Percentiles rank a stretch among this genome's conserved stretches.
These are phyloP conservation scores for Pasiphila rectangulata DNA, from an alignment of 2,888 invertebrate genomes.

Conservation along the genomic window DNA sequence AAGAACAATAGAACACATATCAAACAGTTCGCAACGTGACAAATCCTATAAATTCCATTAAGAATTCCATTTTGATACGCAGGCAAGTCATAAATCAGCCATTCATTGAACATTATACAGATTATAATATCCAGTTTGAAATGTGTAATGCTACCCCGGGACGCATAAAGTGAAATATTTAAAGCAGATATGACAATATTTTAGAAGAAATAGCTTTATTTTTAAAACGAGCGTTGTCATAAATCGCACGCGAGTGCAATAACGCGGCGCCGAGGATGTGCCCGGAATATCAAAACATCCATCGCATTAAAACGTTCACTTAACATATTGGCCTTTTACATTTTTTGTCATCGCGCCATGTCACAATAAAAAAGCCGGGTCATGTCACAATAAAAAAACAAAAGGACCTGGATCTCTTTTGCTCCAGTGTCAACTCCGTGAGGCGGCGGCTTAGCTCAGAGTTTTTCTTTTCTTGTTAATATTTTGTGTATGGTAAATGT, in stretches of 20 bases:
- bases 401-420: no score
- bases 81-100: slow-evolving; percentile 46
- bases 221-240: slow-evolving; percentile 71
- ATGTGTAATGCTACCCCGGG: slow-evolving; percentile 67
- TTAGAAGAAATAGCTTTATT: slow-evolving; percentile 78
- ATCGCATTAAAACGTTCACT: slow-evolving; percentile 56
- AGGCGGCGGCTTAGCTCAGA: no score
- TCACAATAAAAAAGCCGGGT: no score
- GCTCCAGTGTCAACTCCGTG: no score
- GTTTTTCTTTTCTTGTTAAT: no score
- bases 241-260: slow-evolving; percentile 71
- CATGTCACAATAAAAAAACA: no score
- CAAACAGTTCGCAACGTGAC: not conserved
- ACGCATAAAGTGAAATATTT: slow-evolving; percentile 76
- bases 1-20: no score
- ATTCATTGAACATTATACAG: slow-evolving; percentile 56
- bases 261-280: slow-evolving; percentile 63
- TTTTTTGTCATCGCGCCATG: slow-evolving; percentile 3
- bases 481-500: no score
- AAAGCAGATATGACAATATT: slow-evolving; percentile 77
- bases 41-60: slow-evolving; percentile 8
- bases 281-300: slow-evolving; percentile 64
- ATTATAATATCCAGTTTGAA: slow-evolving; percentile 51
- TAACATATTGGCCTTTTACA: slow-evolving; percentile 43
- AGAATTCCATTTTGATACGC: slow-evolving; percentile 26